Conservation (phyloP, 2,797 vertebrate species). For the Silurus lanzhouensis region DNA sequence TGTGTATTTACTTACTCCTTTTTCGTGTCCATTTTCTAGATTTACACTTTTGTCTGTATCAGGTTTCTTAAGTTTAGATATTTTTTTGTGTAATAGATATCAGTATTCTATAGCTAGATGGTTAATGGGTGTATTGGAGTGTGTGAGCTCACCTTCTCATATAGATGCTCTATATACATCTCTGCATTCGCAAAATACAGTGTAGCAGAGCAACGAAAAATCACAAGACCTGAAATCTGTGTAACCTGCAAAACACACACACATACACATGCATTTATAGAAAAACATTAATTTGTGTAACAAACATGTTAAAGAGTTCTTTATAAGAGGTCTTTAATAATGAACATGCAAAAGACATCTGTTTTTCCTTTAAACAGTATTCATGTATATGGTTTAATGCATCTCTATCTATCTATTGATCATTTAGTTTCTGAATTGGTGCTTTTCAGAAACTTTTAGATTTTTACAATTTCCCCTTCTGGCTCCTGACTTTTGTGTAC, state of each 20-base stretch:
- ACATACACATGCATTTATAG: neutral
- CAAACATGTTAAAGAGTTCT: too few relatives aligned
- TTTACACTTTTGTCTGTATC: neutral
- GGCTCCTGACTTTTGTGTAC: conserved; percentile 64
- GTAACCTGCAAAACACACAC: conserved; percentile 73
- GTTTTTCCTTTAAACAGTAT: neutral
- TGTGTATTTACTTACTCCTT: neutral
- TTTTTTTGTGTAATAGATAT: neutral
- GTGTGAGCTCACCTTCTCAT: conserved; percentile 77
- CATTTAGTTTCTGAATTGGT: neutral
- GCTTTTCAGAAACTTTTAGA: too few relatives aligned
- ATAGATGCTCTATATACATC: conserved; percentile 84
- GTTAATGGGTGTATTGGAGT: neutral
- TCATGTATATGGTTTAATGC: neutral
- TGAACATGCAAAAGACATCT: neutral
- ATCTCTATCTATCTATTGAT: neutral
- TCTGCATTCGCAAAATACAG: conserved; percentile 94
- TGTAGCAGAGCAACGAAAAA: conserved; percentile 90
- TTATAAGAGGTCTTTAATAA: neutral
- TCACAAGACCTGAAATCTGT: conserved; percentile 81
- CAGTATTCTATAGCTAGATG: neutral
- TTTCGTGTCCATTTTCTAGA: neutral
- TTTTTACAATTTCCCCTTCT: neutral
- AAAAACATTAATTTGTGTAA: too few relatives aligned
- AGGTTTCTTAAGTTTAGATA: neutral